phyloP scores from a whole-genome alignment of 2,888 invertebrate genomes.

The Schizotus pectinicornis region DNA sequence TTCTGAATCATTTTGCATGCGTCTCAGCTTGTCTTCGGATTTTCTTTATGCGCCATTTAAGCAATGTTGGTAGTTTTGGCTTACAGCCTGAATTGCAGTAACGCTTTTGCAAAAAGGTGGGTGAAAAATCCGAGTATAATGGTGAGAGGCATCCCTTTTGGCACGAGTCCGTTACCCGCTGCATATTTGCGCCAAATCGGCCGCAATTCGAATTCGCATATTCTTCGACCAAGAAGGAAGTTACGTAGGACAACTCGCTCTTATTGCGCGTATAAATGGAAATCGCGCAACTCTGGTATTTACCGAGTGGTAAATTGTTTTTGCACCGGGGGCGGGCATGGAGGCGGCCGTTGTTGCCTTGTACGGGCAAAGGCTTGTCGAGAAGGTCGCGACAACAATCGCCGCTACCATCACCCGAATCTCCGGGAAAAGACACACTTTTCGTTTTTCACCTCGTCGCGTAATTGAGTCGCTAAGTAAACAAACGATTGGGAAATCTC shows the following conservation, averaged over 20 bases:
- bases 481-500: slow-evolving; percentile 1
- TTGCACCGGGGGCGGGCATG: slow-evolving; percentile 47
- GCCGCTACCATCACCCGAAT: slow-evolving; percentile 6
- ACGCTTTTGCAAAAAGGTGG: too few species aligned
- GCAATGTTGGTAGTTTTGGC: too few species aligned
- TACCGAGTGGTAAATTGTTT: slow-evolving; percentile 19
- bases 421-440: slow-evolving; percentile 6
- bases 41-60: too few species aligned
- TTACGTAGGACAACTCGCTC: slow-evolving; percentile 19
- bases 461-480: slow-evolving; percentile 1
- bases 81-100: too few species aligned
- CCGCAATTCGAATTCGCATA: slow-evolving; percentile 1
- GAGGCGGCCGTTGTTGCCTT: slow-evolving; percentile 55
- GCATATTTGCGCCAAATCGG: slow-evolving; percentile 21
- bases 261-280: slow-evolving; percentile 22
- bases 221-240: slow-evolving; percentile 17
- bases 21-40: too few species aligned
- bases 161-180: background rate
- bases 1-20: too few species aligned
- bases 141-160: too few species aligned
- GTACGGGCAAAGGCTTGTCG: slow-evolving; percentile 54
- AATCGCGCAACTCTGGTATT: slow-evolving; percentile 28
- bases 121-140: too few species aligned
- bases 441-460: slow-evolving; percentile 5
- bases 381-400: slow-evolving; percentile 30